A percentile compares a stretch with the other conserved stretches of the same genome.
Conservation (phyloP, 2,113 vertebrate genomes). For the Malurus elegans region DNA sequence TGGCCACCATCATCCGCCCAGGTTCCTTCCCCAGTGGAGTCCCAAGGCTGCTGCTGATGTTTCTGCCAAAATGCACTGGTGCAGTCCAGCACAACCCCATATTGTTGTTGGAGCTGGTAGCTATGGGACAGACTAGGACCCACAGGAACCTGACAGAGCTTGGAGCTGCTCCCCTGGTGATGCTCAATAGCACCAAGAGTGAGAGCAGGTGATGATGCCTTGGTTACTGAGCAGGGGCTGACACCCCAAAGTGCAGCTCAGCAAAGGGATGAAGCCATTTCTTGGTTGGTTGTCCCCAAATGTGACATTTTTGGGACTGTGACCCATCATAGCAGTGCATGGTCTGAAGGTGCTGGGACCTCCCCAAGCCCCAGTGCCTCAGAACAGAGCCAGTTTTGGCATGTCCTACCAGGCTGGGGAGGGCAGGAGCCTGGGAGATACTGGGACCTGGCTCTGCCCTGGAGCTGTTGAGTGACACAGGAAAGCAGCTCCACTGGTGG, state of each 20-base stretch:
- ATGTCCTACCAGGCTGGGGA: background rate
- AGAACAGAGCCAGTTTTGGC: rapidly evolving
- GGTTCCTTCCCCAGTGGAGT: rapidly evolving
- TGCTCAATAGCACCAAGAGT: rapidly evolving
- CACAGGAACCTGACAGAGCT: background rate
- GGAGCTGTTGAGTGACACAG: background rate
- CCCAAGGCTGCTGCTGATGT: background rate
- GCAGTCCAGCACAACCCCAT: background rate
- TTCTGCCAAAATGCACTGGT: background rate
- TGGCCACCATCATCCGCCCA: rapidly evolving
- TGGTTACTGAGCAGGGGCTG: background rate
- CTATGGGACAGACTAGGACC: background rate
- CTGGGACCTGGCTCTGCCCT: rapidly evolving
- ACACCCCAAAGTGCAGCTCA: background rate
- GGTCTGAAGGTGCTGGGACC: background rate
- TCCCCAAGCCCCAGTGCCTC: rapidly evolving
- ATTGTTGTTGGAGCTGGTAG: rapidly evolving
- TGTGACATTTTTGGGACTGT: rapidly evolving
- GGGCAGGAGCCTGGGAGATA: background rate
- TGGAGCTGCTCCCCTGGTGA: background rate
- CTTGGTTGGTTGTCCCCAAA: background rate
- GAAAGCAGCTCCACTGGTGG: background rate
- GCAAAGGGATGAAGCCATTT: background rate
- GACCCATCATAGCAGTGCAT: rapidly evolving
- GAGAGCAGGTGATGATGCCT: background rate